Conservation (phyloP, 2,113 vertebrate genomes). For the Pachycephala philippinensis region DNA sequence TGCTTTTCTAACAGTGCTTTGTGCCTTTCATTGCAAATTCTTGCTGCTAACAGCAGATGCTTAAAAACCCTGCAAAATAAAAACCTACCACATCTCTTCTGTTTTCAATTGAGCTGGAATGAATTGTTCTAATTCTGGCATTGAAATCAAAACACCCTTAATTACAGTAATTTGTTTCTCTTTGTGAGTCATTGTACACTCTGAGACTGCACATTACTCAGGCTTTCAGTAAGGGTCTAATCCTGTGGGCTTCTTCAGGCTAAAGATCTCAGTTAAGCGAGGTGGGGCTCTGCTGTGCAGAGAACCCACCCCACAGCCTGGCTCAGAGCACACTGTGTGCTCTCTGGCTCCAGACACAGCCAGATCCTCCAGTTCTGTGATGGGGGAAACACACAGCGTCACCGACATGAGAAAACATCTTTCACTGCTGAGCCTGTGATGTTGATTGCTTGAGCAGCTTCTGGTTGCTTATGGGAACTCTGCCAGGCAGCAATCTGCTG, state of each 20-base stretch:
- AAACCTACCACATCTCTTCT: conserved; percentile 16
- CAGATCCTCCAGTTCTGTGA: neutral
- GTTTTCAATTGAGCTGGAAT: conserved; percentile 58
- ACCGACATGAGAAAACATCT: neutral
- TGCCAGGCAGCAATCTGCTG: neutral
- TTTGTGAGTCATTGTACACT: conserved; percentile 34
- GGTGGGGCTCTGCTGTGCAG: neutral
- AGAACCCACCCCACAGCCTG: neutral
- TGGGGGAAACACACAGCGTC: neutral
- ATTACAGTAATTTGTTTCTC: conserved; percentile 61
- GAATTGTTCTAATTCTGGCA: conserved; percentile 60
- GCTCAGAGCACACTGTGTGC: fast-evolving
- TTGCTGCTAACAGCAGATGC: neutral
- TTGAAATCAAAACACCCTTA: conserved; percentile 46
- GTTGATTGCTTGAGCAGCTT: neutral
- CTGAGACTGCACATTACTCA: conserved; percentile 16
- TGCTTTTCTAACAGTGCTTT: neutral
- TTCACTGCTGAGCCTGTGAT: neutral
- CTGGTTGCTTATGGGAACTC: neutral
- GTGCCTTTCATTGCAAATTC: neutral
- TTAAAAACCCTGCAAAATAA: neutral
- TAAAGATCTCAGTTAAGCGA: neutral
- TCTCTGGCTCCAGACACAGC: neutral
- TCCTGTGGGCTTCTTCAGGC: neutral
- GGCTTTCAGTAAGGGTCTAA: neutral